Evolutionary conservation across 64 coral and sea anemone genomes (phyloP), one percentile per base, ranked within the genome.

Genomic region (Porites australiensis): DNA sequence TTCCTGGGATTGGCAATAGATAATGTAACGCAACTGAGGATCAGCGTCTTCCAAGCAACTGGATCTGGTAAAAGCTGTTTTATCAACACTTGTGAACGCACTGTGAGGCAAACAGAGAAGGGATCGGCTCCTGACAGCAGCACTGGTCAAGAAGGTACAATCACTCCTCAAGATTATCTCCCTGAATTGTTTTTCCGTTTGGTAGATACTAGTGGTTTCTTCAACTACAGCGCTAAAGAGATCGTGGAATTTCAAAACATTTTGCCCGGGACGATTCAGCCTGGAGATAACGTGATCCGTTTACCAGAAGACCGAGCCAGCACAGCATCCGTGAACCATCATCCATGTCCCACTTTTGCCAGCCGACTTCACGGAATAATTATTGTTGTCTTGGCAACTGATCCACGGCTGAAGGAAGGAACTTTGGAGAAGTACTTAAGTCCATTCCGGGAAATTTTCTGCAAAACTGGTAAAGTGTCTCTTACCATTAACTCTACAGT

Each of bases 51-150:
- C 78, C 90, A 90, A n/a, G 82, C 94, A 16, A 89, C 94, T 2
- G 94, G 90, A 44, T 96, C 94, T 4, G 94, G 94, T 0, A 96
- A 96, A 52, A 96, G 94, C 72, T 96, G 94, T 50, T 96, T 96
- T n/a, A 93, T 93, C n/a, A 95, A 91, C 75, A 95, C 94, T 0
- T 91, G 89, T 73, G 94, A 88, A 75, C 62, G 84, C 13, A 63
- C 77, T 13, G 82, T 96, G 9, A 83, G 19, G 9, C 65, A 91
- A 60, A 84, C 89, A 3, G 70, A 91, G 2, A 82, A 84, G 46
- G 79, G 79, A 6, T 61, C 66, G 0, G 79, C 73, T 5, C 89
- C 89, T 4, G 75, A 77, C 3, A 72, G 47, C 21, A 81, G 66
- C 2, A 49, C 79, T 27, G 79, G 67, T 12, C 27, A 75, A 67